Conservation (phyloP, 2,113 vertebrate species). For the Erythrolamprus reginae region DNA sequence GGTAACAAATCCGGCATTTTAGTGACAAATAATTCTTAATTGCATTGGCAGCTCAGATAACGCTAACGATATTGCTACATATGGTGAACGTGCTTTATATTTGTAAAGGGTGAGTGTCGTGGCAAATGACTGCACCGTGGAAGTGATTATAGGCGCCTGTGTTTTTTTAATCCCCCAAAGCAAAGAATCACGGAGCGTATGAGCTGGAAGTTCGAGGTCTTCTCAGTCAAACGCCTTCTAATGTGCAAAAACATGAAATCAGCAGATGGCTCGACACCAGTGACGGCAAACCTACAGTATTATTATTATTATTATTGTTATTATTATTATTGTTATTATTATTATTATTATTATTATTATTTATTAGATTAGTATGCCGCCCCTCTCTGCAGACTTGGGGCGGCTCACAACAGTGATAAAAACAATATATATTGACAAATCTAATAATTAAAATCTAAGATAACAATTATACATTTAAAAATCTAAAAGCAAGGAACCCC, state of each 20-base stretch:
- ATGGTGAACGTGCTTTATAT: not conserved
- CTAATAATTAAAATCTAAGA: too few relatives aligned
- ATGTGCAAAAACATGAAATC: not conserved
- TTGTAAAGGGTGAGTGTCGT: not conserved
- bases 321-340: too few relatives aligned
- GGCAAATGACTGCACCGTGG: not conserved
- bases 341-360: too few relatives aligned
- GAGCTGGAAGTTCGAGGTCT: not conserved
- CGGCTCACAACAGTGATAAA: too few relatives aligned
- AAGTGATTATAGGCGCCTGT: not conserved
- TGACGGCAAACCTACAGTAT: too few relatives aligned
- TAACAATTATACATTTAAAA: too few relatives aligned
- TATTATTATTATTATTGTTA: too few relatives aligned
- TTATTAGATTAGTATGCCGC: too few relatives aligned
- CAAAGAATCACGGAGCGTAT: not conserved
- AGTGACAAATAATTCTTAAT: not conserved
- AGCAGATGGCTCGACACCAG: not conserved
- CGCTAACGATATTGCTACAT: not conserved
- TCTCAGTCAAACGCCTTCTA: not conserved
- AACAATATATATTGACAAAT: too few relatives aligned
- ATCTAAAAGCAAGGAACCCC: too few relatives aligned
- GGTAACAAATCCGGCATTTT: not conserved
- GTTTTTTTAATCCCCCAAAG: not conserved
- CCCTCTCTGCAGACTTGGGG: too few relatives aligned
- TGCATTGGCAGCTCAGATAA: not conserved